Conservation (phyloP, 2,888 invertebrate genomes). For the Parapristionchus giblindavisi region DNA sequence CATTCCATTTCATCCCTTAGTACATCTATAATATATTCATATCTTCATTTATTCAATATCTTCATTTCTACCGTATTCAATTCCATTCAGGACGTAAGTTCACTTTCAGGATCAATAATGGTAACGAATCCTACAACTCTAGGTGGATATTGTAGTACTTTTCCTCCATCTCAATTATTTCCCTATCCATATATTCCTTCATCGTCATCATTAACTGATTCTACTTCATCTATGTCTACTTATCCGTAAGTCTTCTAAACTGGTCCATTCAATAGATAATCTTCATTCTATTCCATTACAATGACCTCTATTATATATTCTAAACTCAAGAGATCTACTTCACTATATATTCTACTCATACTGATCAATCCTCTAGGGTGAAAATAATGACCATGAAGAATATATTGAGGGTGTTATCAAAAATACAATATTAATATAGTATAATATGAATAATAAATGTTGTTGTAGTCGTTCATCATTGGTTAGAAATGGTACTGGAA, state of each 20-base stretch:
- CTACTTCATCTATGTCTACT: too few relatives aligned
- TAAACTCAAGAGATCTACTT: too few relatives aligned
- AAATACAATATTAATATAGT: neutral
- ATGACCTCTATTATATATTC: too few relatives aligned
- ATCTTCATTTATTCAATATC: neutral
- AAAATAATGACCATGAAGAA: too few relatives aligned
- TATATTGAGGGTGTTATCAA: too few relatives aligned
- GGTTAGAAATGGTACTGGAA: constrained; percentile 3
- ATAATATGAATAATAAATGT: neutral
- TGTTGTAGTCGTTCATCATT: neutral
- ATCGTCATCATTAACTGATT: constrained; percentile 5
- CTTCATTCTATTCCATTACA: neutral
- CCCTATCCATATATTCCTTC: neutral
- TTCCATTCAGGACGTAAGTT: neutral
- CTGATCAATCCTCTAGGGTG: too few relatives aligned
- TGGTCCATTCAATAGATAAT: neutral
- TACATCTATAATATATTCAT: neutral
- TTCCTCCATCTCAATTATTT: neutral
- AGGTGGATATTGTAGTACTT: neutral
- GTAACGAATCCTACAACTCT: neutral
- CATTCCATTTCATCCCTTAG: neutral
- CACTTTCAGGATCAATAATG: neutral
- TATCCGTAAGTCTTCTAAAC: too few relatives aligned
- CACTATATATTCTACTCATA: too few relatives aligned
- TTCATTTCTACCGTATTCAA: constrained; percentile 11